These are phyloP conservation scores for Drosophila acutilabella DNA, from an alignment of 2,888 invertebrate genomes.

Conservation along the genomic window DNA sequence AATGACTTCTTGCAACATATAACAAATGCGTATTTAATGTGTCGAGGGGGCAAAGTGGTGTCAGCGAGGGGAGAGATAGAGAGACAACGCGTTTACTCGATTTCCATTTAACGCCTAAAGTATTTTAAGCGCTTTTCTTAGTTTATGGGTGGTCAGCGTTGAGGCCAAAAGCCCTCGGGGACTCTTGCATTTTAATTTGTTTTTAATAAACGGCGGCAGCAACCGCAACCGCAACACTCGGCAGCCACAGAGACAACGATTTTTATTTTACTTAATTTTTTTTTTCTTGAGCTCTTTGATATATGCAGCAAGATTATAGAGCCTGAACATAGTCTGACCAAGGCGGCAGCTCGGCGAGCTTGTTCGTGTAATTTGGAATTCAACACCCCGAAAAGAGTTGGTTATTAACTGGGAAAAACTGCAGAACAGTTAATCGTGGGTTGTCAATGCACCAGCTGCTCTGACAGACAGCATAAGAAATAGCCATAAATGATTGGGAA, in stretches of 20 bases:
- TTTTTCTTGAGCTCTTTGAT: conserved; percentile 44
- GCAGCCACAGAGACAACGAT: conserved; percentile 41
- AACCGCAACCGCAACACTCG: conserved; percentile 10
- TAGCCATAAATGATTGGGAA: conserved; percentile 19
- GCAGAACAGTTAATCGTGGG: conserved; percentile 44
- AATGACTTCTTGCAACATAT: conserved; percentile 68
- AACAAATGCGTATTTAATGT: conserved; percentile 82
- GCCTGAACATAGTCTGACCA: conserved; percentile 28
- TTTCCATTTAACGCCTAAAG: conserved; percentile 74
- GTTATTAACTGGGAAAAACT: conserved; percentile 58
- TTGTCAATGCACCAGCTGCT: conserved; percentile 45
- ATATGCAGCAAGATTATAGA: conserved; percentile 75
- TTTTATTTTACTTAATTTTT: conserved; percentile 4
- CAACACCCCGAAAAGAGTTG: conserved; percentile 66
- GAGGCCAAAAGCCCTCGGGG: conserved; percentile 73
- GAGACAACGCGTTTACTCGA: conserved; percentile 48
- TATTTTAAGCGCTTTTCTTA: conserved; percentile 42
- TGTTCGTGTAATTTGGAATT: conserved; percentile 73
- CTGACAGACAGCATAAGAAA: conserved; percentile 21
- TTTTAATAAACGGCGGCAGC: conserved; percentile 70
- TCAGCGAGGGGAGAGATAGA: conserved; percentile 4
- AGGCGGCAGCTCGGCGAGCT: conserved; percentile 56
- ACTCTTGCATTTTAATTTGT: conserved; percentile 72
- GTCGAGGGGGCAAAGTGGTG: conserved; percentile 52
- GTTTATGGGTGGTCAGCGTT: conserved; percentile 77